Base-by-base conservation (phyloP, 2,113 vertebrate genomes). In the Phrynocephalus versicolor region DNA sequence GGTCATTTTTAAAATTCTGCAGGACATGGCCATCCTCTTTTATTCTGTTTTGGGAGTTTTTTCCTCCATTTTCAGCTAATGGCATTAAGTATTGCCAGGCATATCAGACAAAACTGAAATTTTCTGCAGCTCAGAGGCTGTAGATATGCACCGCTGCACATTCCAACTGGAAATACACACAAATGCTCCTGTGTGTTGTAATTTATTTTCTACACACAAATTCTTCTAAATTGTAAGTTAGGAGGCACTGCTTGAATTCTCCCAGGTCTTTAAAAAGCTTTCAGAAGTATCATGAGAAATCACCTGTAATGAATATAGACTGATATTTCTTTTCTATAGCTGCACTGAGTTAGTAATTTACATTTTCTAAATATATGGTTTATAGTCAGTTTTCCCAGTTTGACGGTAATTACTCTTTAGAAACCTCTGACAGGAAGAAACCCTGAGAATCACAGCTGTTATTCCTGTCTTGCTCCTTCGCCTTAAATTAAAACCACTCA, bases 201-300 rank as follows among this genome's bases (percentile, higher is more conserved):
- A 91, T 79, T 92, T 94, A 90, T 90, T 94, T 94, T 95, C 90
- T 89, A 87, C 80, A 83, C 12, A 90, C 86, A 93, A 90, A 91
- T 93, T 88, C 84, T 83, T 60, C 85, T 89, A 92, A 89, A 92
- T 51, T 89, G 83, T 86, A 89, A 92, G 88, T 93, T 86, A 91
- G 86, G 87, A 94, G 88, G 84, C 51, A 90, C 88, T 87, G 64
- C 88, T 92, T 90, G 89, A 92, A 94, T 93, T 93, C 89, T 91
- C 88, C 41, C 37, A 89, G 74, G 92, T 92, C 93, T 94, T 92
- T 88, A 91, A 89, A 91, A 94, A 94, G 92, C 92, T 94, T 95
- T 95, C 91, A 93, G 90, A 82, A 27, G 51, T 64, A 91, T 78
- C 86, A 75, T 21, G 87, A 92, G 87, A 90, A 94, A 89, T 81